These are phyloP conservation scores for Panopea generosa DNA, from an alignment of 2,888 invertebrate genomes.

Conservation along the genomic window DNA sequence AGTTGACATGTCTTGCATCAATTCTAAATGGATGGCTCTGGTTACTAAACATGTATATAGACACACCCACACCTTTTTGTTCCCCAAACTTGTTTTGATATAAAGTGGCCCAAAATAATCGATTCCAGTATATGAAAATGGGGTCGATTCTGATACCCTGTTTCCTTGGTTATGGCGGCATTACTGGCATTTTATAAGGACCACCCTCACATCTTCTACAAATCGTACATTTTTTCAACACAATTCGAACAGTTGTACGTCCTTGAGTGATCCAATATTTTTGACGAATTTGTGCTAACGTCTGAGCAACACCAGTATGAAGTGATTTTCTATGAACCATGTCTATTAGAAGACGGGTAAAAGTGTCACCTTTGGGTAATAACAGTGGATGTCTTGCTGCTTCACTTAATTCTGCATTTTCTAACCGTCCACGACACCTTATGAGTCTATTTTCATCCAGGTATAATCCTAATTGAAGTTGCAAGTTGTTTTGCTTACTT, in stretches of 20 bases:
- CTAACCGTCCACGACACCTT: conserved; percentile 20
- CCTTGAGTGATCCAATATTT: conserved; percentile 36
- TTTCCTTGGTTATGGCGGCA: conserved; percentile 30
- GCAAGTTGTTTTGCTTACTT: conserved; percentile 21
- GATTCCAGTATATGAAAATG: conserved; percentile 23
- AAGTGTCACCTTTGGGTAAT: conserved; percentile 15
- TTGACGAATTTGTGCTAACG: conserved; percentile 13
- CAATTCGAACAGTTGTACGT: conserved; percentile 13
- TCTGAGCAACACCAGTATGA: conserved; percentile 28
- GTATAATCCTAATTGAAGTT: conserved; percentile 18
- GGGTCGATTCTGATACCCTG: conserved; percentile 19
- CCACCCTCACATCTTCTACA: conserved; percentile 36
- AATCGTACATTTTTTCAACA: conserved; percentile 14
- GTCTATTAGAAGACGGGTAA: conserved; percentile 23
- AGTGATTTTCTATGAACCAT: conserved; percentile 25
- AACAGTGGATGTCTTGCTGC: conserved; percentile 22
- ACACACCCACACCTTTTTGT: conserved; percentile 25
- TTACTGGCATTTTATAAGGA: conserved; percentile 27
- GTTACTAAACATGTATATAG: conserved; percentile 34
- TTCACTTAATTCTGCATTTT: conserved; percentile 21
- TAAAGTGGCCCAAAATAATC: conserved; percentile 33
- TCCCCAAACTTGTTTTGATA: conserved; percentile 5
- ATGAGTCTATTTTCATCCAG: conserved; percentile 6
- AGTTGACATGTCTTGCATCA: too few species aligned
- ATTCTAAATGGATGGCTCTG: conserved; percentile 26